A percentile compares a stretch with the other conserved stretches of the same genome.
These are phyloP conservation scores for Epirrhoe alternata DNA, from an alignment of 2,888 invertebrate species.

Conservation along the genomic window DNA sequence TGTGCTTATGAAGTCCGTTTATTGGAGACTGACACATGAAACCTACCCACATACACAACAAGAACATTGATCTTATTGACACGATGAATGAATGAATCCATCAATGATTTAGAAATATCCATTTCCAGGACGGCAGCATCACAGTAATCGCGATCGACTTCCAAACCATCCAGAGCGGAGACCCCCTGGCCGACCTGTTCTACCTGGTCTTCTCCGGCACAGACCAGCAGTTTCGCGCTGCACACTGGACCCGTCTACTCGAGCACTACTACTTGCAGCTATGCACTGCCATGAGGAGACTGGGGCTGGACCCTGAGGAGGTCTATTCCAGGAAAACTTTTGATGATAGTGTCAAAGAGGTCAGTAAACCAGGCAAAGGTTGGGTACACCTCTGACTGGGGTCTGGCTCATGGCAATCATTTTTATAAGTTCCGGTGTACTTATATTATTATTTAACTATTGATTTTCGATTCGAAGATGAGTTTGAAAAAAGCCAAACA, in stretches of 20 bases:
- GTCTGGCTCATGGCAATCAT: no score
- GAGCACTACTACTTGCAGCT: slow-evolving; percentile 53
- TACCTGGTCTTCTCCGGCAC: slow-evolving; percentile 62
- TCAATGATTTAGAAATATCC: not conserved
- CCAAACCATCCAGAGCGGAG: slow-evolving; percentile 58
- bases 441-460: no score
- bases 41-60: no score
- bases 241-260: slow-evolving; percentile 47
- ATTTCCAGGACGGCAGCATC: slow-evolving; percentile 41
- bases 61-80: no score
- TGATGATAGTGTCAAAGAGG: slow-evolving; percentile 57
- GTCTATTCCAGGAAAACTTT: slow-evolving; percentile 58
- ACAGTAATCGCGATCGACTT: slow-evolving; percentile 57
- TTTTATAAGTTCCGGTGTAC: no score
- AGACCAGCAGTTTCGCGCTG: slow-evolving; percentile 59
- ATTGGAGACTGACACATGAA: no score
- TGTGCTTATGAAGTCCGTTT: no score
- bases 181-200: slow-evolving; percentile 55
- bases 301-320: slow-evolving; percentile 51
- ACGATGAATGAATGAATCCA: no score
- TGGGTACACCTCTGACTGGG: not conserved
- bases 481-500: no score
- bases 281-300: slow-evolving; percentile 48
- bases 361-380: slow-evolving; percentile 21
- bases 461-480: no score